Evolutionary conservation across 2,888 invertebrate genomes (phyloP).

Genomic region (Halictus ligatus): DNA sequence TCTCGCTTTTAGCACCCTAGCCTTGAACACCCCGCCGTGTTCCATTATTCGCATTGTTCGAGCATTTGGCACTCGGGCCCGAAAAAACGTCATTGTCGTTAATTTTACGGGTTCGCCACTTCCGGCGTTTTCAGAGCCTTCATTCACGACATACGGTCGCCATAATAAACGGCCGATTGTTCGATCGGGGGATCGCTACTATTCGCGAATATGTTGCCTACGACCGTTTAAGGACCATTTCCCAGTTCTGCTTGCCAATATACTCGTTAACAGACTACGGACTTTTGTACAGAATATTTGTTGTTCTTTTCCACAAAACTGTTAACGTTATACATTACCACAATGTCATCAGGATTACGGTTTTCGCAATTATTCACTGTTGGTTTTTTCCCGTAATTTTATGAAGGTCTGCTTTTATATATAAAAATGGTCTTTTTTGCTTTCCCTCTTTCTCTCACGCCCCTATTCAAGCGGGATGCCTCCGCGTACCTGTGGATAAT

Average conservation of each 20-base stretch:
- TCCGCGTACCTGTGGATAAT: too few species aligned
- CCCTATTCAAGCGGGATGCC: too few species aligned
- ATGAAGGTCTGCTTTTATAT: too few species aligned
- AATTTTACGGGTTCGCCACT: slow-evolving; percentile 43
- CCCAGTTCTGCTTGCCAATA: background rate
- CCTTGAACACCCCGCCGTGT: slow-evolving; percentile 44
- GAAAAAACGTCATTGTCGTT: slow-evolving; percentile 47
- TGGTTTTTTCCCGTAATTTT: too few species aligned
- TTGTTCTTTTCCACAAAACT: too few species aligned
- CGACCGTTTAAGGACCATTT: background rate
- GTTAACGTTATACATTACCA: too few species aligned
- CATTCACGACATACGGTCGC: slow-evolving; percentile 27
- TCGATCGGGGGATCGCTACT: slow-evolving; percentile 27
- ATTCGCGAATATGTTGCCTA: slow-evolving; percentile 1
- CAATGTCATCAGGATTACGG: too few species aligned
- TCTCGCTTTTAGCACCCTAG: slow-evolving; percentile 41
- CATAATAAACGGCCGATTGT: slow-evolving; percentile 47
- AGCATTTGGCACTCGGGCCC: slow-evolving; percentile 51
- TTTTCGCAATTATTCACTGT: too few species aligned
- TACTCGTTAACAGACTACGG: too few species aligned
- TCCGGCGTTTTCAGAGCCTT: slow-evolving; percentile 23
- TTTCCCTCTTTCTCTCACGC: too few species aligned
- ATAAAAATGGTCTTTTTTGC: too few species aligned
- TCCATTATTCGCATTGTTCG: slow-evolving; percentile 65
- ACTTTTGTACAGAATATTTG: too few species aligned